phyloP scores from a whole-genome alignment of 2,113 vertebrate genomes.

The Caloenas nicobarica region DNA sequence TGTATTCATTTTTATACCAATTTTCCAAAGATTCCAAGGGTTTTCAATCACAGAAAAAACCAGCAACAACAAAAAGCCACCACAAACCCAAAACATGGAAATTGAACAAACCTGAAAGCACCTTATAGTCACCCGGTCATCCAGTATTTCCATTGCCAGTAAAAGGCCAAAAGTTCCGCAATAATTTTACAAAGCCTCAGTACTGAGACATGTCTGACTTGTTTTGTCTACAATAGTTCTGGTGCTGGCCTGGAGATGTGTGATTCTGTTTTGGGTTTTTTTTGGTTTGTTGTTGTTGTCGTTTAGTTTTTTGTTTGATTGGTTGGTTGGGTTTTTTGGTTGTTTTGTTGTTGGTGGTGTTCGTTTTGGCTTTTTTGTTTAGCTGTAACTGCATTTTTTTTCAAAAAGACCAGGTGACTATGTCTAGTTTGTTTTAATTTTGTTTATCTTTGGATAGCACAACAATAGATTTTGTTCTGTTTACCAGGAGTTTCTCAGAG shows the following conservation, averaged over 20 bases:
- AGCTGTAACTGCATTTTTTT: background rate
- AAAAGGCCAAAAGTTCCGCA: background rate
- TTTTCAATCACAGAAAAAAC: background rate
- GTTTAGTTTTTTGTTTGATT: background rate
- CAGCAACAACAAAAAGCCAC: background rate
- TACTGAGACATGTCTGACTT: background rate
- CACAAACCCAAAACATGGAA: background rate
- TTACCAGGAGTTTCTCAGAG: background rate
- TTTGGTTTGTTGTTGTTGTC: too few species aligned
- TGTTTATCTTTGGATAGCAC: background rate
- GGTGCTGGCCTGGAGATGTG: background rate
- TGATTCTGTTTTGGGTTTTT: too few species aligned
- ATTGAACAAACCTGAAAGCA: background rate
- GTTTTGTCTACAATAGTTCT: background rate
- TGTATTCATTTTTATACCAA: background rate
- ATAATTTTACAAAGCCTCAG: background rate
- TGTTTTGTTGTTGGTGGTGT: too few species aligned
- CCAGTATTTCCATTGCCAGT: fast-evolving
- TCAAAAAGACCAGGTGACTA: background rate
- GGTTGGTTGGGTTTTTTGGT: background rate
- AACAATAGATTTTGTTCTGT: background rate
- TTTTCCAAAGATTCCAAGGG: background rate
- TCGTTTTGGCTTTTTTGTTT: background rate
- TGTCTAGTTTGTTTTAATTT: background rate
- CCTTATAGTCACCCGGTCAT: background rate